Base-by-base conservation (phyloP, 1,140 invertebrate genomes). In the Papilio polyxenes region DNA sequence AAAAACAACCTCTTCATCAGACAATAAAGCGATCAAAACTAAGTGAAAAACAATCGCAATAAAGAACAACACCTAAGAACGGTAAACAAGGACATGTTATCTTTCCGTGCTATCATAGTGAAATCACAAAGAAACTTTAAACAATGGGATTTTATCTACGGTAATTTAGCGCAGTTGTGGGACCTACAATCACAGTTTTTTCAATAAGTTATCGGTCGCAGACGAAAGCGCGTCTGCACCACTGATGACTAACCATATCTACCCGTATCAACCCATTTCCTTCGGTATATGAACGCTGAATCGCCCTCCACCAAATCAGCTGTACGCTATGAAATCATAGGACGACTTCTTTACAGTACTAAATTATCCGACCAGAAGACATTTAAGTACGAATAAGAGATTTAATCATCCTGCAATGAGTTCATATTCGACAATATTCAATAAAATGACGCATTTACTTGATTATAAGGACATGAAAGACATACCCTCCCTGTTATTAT, bases 401-500 rank as follows among this genome's bases (percentile, higher is more conserved):
- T 77, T 44, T 85, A 85, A 86, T 82, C 83, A 81, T 85, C 84
- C 86, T 82, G 83, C 86, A 89, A 82, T 82, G 84, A 87, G 85
- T 86, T 87, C 85, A 83, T 86, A 88, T 81, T 84, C 82, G 82
- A 91, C 89, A 92, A 87, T 92, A 92, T 92, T 92, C 87, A 89
- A 91, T 92, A 92, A 93, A 93, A 94, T 94, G 92, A 94, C 93
- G 93, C 93, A 94, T 94, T 94, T 93, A 91, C 90, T 89, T 89
- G 88, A 94, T 90, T 93, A 90, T 85, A 91, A 91, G 90, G 89
- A 93, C 88, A 87, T 92, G 89, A 92, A 93, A 92, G 91, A 93
- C 93, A 88, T 94, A 93, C 93, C 93, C 92, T 93, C 93, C 92
- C 92, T 92, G 92, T 93, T 93, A 92, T 91, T 94, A 89, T 91